These are phyloP conservation scores for Sebastes kiyomatsui DNA, from an alignment of 2,797 vertebrate genomes.

Conservation along the genomic window DNA sequence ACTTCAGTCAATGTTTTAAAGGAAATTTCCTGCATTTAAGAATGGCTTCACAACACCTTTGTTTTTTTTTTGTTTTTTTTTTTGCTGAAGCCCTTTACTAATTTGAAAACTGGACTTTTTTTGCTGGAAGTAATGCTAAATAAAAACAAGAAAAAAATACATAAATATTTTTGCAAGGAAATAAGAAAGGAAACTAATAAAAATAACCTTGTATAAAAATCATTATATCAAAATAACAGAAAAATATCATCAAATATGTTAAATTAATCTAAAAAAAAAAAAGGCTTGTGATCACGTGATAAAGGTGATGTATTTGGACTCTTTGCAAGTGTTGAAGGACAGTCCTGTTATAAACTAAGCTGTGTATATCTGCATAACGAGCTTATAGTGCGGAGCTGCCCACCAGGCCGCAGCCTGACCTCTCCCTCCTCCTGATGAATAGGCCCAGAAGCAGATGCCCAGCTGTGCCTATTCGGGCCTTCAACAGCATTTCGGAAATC, in stretches of 20 bases:
- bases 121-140: background rate
- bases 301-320: background rate
- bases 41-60: background rate
- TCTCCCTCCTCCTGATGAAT: constrained; percentile 83
- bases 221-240: background rate
- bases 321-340: background rate
- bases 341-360: constrained; percentile 25
- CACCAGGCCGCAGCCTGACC: constrained; percentile 76
- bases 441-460: constrained; percentile 83
- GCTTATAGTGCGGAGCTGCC: constrained; percentile 61
- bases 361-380: constrained; percentile 53
- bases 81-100: background rate
- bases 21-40: constrained; percentile 21
- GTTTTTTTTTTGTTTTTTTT: background rate
- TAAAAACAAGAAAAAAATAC: background rate
- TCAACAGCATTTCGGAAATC: constrained; percentile 90
- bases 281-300: background rate
- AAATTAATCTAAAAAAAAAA: background rate
- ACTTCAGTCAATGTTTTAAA: constrained; percentile 40
- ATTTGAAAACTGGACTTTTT: background rate
- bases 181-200: background rate
- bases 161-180: background rate
- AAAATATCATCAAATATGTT: background rate
- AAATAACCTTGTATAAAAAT: background rate
- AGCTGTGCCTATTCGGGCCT: constrained; percentile 88